These are phyloP conservation scores for Sparus aurata DNA, from an alignment of 2,797 vertebrate species.

Conservation along the genomic window DNA sequence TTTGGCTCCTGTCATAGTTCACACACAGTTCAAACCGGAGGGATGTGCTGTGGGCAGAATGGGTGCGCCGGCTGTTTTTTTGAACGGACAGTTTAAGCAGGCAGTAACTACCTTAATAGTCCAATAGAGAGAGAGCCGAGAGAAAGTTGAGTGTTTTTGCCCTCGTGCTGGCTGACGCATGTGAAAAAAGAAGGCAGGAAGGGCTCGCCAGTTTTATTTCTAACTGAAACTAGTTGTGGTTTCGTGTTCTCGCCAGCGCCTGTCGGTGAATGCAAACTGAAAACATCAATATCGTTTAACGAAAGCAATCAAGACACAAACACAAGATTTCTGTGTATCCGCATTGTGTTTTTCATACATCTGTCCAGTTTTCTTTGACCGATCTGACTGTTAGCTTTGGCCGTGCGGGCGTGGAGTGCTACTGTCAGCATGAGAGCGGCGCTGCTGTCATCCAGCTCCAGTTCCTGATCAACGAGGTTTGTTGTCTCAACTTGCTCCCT, in stretches of 20 bases:
- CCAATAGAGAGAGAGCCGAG: slow-evolving; percentile 37
- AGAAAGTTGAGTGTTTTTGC: neutral
- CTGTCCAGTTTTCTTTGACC: slow-evolving; percentile 85
- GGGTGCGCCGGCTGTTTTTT: slow-evolving; percentile 18
- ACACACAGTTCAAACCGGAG: neutral
- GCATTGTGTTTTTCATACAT: neutral
- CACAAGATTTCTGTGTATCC: neutral
- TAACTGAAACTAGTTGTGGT: slow-evolving; percentile 50
- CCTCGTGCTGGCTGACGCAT: slow-evolving; percentile 62
- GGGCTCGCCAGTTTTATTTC: slow-evolving; percentile 72
- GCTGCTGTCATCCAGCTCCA: slow-evolving; percentile 98
- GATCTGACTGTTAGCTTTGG: slow-evolving; percentile 89
- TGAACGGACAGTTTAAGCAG: slow-evolving; percentile 36
- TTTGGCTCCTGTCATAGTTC: slow-evolving; percentile 5
- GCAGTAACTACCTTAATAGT: neutral
- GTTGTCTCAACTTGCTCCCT: slow-evolving; percentile 58
- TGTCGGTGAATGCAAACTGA: slow-evolving; percentile 12
- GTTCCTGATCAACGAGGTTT: slow-evolving; percentile 99
- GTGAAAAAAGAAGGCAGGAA: slow-evolving; percentile 67
- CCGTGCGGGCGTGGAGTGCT: slow-evolving; percentile 96
- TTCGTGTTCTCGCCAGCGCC: slow-evolving; percentile 32
- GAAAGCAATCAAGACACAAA: slow-evolving; percentile 22
- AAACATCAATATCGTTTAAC: neutral
- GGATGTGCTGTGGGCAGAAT: neutral
- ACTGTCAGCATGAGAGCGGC: slow-evolving; percentile 97